A percentile compares a stretch with the other conserved stretches of the same genome.
Conservation (phyloP, 2,797 vertebrate genomes). For the Cirrhinus molitorella region DNA sequence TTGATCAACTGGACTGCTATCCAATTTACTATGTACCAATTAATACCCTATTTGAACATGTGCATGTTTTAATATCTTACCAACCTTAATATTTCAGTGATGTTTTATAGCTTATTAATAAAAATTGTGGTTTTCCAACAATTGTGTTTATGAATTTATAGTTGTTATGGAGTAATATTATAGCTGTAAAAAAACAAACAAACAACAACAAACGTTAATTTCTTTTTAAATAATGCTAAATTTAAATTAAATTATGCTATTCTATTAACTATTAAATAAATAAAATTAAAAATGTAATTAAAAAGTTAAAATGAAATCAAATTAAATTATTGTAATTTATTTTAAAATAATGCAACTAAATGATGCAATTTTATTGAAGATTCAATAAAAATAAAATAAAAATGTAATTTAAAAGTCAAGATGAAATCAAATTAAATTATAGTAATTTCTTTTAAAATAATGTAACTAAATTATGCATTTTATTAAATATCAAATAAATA, state of each 20-base stretch:
- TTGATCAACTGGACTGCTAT: background rate
- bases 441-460: too few species aligned
- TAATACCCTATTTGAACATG: background rate
- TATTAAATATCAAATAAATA: too few species aligned
- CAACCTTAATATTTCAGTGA: background rate
- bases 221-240: too few species aligned
- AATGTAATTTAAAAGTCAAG: too few species aligned
- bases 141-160: background rate
- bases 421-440: too few species aligned
- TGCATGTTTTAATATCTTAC: background rate
- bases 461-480: too few species aligned
- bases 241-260: too few species aligned
- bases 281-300: too few species aligned
- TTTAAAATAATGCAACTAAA: background rate
- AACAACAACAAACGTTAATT: background rate
- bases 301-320: too few species aligned
- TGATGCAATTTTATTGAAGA: too few species aligned
- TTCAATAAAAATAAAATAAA: too few species aligned
- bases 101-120: background rate
- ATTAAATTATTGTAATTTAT: background rate
- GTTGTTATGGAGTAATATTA: background rate
- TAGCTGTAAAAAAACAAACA: background rate
- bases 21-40: background rate
- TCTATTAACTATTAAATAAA: too few species aligned
- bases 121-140: background rate